A percentile compares a stretch with the other conserved stretches of the same genome.
Conservation (phyloP, 2,797 vertebrate species). For the Fistularia tabacaria region DNA sequence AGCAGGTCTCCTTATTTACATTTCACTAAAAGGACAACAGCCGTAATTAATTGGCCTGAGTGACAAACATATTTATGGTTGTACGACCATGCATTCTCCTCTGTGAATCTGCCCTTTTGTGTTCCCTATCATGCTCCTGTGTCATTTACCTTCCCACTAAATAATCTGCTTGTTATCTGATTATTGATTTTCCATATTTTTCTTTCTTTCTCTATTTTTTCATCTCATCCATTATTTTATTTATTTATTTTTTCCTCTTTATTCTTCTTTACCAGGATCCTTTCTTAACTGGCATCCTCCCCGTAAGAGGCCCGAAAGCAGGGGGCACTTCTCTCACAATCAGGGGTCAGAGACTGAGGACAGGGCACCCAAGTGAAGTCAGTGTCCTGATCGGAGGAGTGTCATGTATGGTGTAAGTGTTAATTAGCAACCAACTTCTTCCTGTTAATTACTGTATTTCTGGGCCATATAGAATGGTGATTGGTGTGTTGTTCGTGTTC, state of each 20-base stretch:
- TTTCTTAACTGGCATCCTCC: conserved; percentile 80
- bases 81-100: conserved; percentile 11
- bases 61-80: conserved; percentile 41
- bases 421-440: too few species aligned
- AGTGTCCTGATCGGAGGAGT: conserved; percentile 85
- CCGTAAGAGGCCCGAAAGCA: conserved; percentile 85
- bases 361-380: conserved; percentile 84
- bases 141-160: conserved; percentile 44
- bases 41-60: conserved; percentile 39
- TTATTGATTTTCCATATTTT: conserved; percentile 35
- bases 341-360: conserved; percentile 81
- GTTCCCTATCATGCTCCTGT: conserved; percentile 42
- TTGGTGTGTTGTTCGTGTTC: conserved; percentile 2
- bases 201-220: neutral
- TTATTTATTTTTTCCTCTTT: neutral
- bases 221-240: conserved; percentile 1
- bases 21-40: conserved; percentile 17
- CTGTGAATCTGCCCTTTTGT: conserved; percentile 11
- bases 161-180: conserved; percentile 25
- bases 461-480: neutral
- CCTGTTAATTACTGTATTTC: too few species aligned
- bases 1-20: conserved; percentile 21
- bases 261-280: conserved; percentile 76
- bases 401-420: conserved; percentile 85
- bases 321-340: conserved; percentile 88